A percentile compares a stretch with the other conserved stretches of the same genome.
Evolutionary conservation across 2,797 vertebrate genomes (phyloP).

Genomic region (Anas acuta): DNA sequence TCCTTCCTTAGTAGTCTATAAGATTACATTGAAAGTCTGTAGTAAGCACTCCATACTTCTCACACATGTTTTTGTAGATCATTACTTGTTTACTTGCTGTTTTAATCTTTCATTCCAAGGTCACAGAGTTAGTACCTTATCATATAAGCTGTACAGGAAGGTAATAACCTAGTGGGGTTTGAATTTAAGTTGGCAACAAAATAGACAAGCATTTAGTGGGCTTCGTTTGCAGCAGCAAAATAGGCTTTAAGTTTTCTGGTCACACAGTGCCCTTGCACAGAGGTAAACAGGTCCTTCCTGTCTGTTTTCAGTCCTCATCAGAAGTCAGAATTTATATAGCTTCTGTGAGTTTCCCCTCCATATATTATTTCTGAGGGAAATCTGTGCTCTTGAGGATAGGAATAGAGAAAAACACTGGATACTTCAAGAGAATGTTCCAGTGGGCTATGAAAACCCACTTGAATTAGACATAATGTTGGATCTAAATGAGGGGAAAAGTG

Average conservation of each 20-base stretch:
- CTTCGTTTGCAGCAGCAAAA: neutral
- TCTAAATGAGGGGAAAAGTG: neutral
- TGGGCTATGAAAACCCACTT: neutral
- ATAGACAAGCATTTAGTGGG: neutral
- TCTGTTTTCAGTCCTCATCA: neutral
- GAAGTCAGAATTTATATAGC: neutral
- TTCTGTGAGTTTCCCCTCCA: neutral
- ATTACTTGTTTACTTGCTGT: neutral
- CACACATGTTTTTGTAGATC: neutral
- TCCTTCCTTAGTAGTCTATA: neutral
- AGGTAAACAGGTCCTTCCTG: neutral
- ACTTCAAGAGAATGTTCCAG: neutral
- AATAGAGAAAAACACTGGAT: neutral
- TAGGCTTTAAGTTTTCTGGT: neutral
- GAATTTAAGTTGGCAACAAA: neutral
- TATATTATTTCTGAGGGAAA: neutral
- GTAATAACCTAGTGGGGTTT: neutral
- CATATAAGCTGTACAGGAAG: neutral
- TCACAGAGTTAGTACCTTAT: neutral
- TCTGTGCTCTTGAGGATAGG: neutral
- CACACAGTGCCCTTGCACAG: neutral
- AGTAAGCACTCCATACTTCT: neutral
- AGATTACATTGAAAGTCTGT: neutral
- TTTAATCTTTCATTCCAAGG: neutral
- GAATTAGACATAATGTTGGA: neutral